A percentile compares a stretch with the other conserved stretches of the same genome.
phyloP scores from a whole-genome alignment of 2,888 invertebrate species.

The Lypha dubia region DNA sequence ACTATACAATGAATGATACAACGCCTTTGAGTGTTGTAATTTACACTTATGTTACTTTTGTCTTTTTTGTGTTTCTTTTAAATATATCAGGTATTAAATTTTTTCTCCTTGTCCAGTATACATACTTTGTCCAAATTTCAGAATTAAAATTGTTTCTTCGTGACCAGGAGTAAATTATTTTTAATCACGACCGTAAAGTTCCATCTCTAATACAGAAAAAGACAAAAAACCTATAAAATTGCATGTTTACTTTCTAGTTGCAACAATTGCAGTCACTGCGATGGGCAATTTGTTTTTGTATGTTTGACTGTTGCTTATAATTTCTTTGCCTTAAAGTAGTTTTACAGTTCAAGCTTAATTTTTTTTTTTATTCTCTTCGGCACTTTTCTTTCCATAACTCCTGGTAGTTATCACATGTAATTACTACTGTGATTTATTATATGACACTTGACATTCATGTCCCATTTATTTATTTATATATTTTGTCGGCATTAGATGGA shows the following conservation, averaged over 20 bases:
- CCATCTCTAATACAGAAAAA: background rate
- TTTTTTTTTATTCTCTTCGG: constrained; percentile 15
- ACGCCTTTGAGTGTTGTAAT: too few relatives aligned
- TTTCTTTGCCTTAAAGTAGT: constrained; percentile 13
- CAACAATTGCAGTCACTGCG: constrained; percentile 2
- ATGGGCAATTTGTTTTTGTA: constrained; percentile 23
- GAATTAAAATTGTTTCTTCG: too few relatives aligned
- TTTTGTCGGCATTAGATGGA: constrained; percentile 32
- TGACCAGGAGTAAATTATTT: background rate
- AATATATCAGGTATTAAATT: too few relatives aligned
- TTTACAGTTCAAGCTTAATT: constrained; percentile 42
- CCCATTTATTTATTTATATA: constrained; percentile 24
- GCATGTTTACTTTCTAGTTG: constrained; percentile 43
- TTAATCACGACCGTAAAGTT: too few relatives aligned
- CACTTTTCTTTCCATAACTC: constrained; percentile 13
- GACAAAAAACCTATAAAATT: constrained; percentile 40
- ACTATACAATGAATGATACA: too few relatives aligned
- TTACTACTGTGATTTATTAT: constrained; percentile 64
- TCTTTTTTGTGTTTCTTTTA: too few relatives aligned
- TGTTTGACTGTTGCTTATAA: background rate
- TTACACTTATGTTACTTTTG: too few relatives aligned
- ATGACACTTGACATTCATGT: constrained; percentile 61
- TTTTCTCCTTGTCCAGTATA: too few relatives aligned
- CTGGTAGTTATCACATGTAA: constrained; percentile 56
- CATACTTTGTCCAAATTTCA: too few relatives aligned